Conservation (phyloP, 2,113 vertebrate species). For the Odobenus rosmarus region DNA sequence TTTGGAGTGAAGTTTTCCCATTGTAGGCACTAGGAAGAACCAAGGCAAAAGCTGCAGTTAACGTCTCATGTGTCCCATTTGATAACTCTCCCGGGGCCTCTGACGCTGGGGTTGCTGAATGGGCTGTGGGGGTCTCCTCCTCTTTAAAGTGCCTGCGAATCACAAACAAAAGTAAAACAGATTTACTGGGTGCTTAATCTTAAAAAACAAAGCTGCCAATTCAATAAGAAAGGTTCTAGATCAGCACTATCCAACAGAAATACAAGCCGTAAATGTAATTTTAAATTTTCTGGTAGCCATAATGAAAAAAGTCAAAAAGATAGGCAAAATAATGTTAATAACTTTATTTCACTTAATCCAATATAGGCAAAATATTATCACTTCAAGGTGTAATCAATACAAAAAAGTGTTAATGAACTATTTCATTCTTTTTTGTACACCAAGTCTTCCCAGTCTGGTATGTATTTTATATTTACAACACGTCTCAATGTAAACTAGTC, state of each 20-base stretch:
- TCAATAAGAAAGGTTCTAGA: neutral
- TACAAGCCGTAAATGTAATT: neutral
- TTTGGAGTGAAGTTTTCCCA: constrained; percentile 98
- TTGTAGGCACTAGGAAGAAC: constrained; percentile 98
- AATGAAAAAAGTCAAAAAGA: neutral
- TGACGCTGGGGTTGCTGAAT: constrained; percentile 92
- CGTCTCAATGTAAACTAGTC: neutral
- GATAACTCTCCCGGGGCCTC: constrained; percentile 91
- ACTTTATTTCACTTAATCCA: constrained; percentile 31
- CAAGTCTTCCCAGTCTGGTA: constrained; percentile 11
- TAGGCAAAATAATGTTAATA: neutral
- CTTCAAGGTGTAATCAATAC: neutral
- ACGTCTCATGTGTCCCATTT: constrained; percentile 95
- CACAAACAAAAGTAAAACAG: neutral
- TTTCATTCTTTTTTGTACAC: neutral
- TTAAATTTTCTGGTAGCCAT: neutral
- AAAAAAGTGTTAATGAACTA: constrained; percentile 29
- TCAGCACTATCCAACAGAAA: neutral
- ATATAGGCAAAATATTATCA: constrained; percentile 26
- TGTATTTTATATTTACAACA: neutral
- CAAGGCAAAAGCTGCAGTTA: constrained; percentile 94
- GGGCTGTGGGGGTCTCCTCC: constrained; percentile 91
- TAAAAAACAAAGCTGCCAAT: constrained; percentile 23
- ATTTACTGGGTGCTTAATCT: neutral
- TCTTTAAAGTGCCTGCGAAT: constrained; percentile 93